Conservation (phyloP, 1,140 invertebrate genomes). For the Drosophila murphyi region DNA sequence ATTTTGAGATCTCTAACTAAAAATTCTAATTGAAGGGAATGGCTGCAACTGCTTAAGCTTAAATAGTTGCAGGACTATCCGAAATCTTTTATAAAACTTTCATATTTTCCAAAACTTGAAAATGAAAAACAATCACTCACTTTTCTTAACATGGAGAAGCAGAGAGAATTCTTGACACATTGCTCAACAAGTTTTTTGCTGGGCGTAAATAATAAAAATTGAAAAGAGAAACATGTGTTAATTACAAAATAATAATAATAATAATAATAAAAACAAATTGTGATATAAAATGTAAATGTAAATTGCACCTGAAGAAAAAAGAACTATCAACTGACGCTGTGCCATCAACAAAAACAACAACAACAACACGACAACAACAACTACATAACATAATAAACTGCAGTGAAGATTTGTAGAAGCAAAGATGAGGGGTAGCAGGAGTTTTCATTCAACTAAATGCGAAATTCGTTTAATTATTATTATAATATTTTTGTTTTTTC, state of each 20-base stretch:
- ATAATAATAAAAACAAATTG: slow-evolving; percentile 63
- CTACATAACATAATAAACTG: slow-evolving; percentile 32
- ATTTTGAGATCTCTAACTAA: slow-evolving; percentile 15
- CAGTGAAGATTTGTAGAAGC: slow-evolving; percentile 34
- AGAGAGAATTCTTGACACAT: slow-evolving; percentile 64
- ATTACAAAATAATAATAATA: slow-evolving; percentile 70
- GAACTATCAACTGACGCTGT: slow-evolving; percentile 78
- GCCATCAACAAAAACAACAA: slow-evolving; percentile 68
- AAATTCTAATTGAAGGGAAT: slow-evolving; percentile 13
- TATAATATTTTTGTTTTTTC: slow-evolving; percentile 45
- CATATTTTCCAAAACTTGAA: slow-evolving; percentile 28
- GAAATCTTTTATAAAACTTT: slow-evolving; percentile 4
- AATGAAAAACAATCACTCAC: slow-evolving; percentile 21
- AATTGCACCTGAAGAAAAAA: slow-evolving; percentile 74
- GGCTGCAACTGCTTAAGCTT: slow-evolving; percentile 1
- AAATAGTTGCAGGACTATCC: slow-evolving; percentile 7
- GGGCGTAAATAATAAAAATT: slow-evolving; percentile 66
- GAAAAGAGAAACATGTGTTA: slow-evolving; percentile 62
- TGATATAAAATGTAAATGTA: slow-evolving; percentile 82
- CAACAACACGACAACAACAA: slow-evolving; percentile 48
- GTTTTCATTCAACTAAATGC: slow-evolving; percentile 19
- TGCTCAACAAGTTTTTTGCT: slow-evolving; percentile 61
- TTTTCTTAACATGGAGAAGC: slow-evolving; percentile 34
- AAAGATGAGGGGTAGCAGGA: slow-evolving; percentile 18
- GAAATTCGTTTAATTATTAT: slow-evolving; percentile 36